Evolutionary conservation across 2,797 vertebrate genomes (phyloP), one percentile per base, ranked within the genome.

Genomic region (Buphagus erythrorhynchus): DNA sequence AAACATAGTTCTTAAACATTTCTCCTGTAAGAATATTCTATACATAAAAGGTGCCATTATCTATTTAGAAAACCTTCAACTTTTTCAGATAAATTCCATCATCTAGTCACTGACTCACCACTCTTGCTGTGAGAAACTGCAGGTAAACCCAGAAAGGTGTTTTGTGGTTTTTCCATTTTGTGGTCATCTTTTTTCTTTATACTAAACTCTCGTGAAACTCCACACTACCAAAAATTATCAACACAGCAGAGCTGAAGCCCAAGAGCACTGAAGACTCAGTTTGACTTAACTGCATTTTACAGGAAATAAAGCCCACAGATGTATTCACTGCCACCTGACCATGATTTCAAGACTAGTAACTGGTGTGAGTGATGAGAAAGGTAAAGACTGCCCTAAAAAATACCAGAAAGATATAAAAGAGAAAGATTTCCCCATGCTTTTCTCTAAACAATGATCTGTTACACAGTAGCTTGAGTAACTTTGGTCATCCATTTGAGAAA

Each of bases 211-310:
- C 24, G 2, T 12, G 2, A 77, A 91, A 68, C 5, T 28, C 16
- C 14, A 55, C 13, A 43, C 1, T 8, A 21, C 28, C 18, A 54
- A 17, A 36, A 26, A 72, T 4, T 3, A 75, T 7, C 35, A 67
- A 8, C 22, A 35, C 0, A 0, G 4, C 5, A 82, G 6, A 77
- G 3, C 45, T 25, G 0, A 1, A 68, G 3, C 18, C 11, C 11
- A 51, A 9, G 8, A 83, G 17, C 18, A 33, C 29, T 11, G 1
- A 61, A 22, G 3, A 20, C 8, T 57, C 29, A 8, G 1, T 17
- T 36, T 29, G 16, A 71, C 6, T 45, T 22, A 45, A 49, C 3
- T 35, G 8, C 26, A 7, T 71, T 89, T 75, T 28, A 65, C 2
- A 54, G 26, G 48, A 35, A 88, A 24, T 40, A 22, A 90, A 66